Percentiles rank a stretch among this genome's conserved stretches.
phyloP scores from a whole-genome alignment of 2,797 vertebrate species.

The Chelonia mydas region DNA sequence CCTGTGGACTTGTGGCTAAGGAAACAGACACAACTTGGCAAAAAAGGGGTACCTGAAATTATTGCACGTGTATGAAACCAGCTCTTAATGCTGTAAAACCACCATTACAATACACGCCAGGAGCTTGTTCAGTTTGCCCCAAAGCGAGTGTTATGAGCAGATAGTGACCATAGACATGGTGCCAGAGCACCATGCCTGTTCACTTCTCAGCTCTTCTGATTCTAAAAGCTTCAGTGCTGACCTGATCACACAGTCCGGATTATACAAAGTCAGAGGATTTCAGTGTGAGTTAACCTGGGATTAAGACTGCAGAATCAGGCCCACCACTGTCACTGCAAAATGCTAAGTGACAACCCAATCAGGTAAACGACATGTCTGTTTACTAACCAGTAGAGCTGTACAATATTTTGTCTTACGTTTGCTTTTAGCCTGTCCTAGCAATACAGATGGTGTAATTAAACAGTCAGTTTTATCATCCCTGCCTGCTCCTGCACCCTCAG shows the following conservation, averaged over 20 bases:
- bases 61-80: neutral
- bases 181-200: neutral
- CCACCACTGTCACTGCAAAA: neutral
- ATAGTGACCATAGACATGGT: neutral
- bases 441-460: neutral
- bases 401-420: neutral
- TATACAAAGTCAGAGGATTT: neutral
- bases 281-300: neutral
- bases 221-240: neutral
- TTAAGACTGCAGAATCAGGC: neutral
- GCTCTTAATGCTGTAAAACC: neutral
- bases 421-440: neutral
- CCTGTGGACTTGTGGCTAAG: neutral
- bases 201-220: neutral
- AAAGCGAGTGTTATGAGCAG: neutral
- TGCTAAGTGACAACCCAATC: neutral
- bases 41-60: neutral
- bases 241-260: neutral
- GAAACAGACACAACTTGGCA: neutral
- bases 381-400: neutral
- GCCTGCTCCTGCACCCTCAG: neutral
- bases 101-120: neutral
- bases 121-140: neutral
- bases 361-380: rapidly evolving
- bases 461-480: neutral